phyloP scores from a whole-genome alignment of 2,888 invertebrate genomes.

The Escarpia spicata region DNA sequence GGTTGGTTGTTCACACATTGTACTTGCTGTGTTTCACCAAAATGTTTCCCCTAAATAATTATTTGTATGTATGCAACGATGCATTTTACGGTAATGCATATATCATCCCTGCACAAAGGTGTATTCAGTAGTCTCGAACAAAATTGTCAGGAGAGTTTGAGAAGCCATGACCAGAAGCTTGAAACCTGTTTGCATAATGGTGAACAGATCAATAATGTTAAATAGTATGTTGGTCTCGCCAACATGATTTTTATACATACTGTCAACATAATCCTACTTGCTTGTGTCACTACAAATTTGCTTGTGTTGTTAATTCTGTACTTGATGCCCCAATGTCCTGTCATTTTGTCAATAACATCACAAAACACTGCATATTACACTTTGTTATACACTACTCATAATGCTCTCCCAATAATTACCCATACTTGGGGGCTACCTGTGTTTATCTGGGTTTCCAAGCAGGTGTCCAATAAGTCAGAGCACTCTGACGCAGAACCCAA shows the following conservation, averaged over 20 bases:
- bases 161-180: neutral
- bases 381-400: neutral
- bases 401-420: neutral
- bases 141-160: neutral
- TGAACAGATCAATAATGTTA: neutral
- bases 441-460: neutral
- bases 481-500: neutral
- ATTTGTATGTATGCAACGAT: no score
- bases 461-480: neutral
- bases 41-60: no score
- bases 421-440: neutral
- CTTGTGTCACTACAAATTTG: no score
- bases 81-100: no score
- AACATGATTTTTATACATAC: no score
- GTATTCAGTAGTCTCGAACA: no score
- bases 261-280: no score
- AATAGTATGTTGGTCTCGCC: neutral
- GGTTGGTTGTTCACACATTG: no score
- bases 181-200: neutral
- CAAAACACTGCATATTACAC: neutral
- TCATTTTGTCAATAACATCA: neutral
- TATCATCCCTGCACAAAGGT: no score
- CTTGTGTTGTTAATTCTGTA: no score
- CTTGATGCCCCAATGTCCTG: neutral
- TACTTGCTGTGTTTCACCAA: no score